A percentile compares a stretch with the other conserved stretches of the same genome.
phyloP scores from a whole-genome alignment of 2,113 vertebrate genomes.

The Riparia riparia region DNA sequence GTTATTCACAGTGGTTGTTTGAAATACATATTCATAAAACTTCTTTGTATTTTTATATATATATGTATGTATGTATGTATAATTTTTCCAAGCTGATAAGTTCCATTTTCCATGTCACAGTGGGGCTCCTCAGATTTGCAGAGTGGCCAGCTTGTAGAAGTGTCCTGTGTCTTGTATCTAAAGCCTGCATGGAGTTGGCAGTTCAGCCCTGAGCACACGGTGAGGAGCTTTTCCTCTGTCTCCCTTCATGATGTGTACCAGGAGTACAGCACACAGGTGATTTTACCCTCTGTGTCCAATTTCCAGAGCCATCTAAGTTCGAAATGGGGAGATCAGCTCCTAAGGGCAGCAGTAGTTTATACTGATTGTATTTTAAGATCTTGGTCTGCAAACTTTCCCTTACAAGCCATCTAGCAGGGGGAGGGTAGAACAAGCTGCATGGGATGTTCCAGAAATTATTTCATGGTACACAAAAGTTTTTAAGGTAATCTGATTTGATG shows the following conservation, averaged over 20 bases:
- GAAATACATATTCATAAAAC: neutral
- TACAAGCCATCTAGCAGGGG: neutral
- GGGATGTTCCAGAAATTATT: neutral
- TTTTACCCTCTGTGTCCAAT: neutral
- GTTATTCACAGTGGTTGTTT: neutral
- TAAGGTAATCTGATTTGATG: neutral
- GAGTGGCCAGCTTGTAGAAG: neutral
- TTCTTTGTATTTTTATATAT: neutral
- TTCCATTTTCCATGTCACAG: neutral
- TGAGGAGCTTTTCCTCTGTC: neutral
- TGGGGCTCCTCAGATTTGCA: neutral
- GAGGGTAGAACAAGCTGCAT: neutral
- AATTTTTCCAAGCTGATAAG: neutral
- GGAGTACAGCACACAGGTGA: neutral
- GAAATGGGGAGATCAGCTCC: neutral
- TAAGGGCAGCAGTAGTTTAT: neutral
- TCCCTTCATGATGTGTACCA: neutral
- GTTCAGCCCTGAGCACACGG: neutral
- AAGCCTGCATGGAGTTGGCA: fast-evolving
- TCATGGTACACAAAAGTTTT: neutral
- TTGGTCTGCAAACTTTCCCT: neutral
- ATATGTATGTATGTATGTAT: fast-evolving
- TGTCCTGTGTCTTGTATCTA: neutral
- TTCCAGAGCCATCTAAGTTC: neutral
- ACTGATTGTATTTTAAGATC: neutral